phyloP scores from a whole-genome alignment of 2,888 invertebrate genomes.

The Pollenia griseotomentosa region DNA sequence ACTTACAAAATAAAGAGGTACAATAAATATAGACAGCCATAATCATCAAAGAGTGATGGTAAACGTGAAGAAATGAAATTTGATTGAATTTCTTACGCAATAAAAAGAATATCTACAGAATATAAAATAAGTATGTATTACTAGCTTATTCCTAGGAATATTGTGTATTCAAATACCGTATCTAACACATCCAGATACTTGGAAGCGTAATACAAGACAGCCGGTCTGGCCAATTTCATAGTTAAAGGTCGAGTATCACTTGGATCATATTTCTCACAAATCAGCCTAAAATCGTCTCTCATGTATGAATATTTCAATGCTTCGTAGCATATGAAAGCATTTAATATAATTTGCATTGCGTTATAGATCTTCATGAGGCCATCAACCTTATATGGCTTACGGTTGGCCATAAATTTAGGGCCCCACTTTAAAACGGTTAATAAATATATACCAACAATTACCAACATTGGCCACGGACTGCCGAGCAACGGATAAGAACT shows the following conservation, averaged over 20 bases:
- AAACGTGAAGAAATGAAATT: slow-evolving; percentile 91
- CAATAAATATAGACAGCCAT: slow-evolving; percentile 86
- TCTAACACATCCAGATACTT: slow-evolving; percentile 89
- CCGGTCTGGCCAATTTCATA: slow-evolving; percentile 83
- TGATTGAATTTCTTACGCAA: slow-evolving; percentile 91
- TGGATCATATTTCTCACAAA: slow-evolving; percentile 72
- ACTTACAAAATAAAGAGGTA: slow-evolving; percentile 85
- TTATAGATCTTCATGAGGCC: slow-evolving; percentile 89
- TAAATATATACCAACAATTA: slow-evolving; percentile 86
- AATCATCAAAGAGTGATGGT: slow-evolving; percentile 92
- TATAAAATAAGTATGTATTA: not conserved
- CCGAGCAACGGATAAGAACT: slow-evolving; percentile 36
- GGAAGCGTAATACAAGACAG: slow-evolving; percentile 87
- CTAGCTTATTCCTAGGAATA: not conserved
- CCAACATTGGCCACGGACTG: slow-evolving; percentile 81
- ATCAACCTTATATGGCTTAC: slow-evolving; percentile 87
- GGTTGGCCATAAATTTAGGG: slow-evolving; percentile 88
- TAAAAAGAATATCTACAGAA: slow-evolving; percentile 87
- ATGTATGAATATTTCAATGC: slow-evolving; percentile 66
- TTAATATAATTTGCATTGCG: slow-evolving; percentile 84
- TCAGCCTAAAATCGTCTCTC: slow-evolving; percentile 69
- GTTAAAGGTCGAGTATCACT: slow-evolving; percentile 75
- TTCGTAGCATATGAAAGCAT: slow-evolving; percentile 65
- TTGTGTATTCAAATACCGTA: slow-evolving; percentile 84
- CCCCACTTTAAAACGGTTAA: slow-evolving; percentile 89